These are phyloP conservation scores for Phyllotreta cruciferae DNA, from an alignment of 2,888 invertebrate species.

Conservation along the genomic window DNA sequence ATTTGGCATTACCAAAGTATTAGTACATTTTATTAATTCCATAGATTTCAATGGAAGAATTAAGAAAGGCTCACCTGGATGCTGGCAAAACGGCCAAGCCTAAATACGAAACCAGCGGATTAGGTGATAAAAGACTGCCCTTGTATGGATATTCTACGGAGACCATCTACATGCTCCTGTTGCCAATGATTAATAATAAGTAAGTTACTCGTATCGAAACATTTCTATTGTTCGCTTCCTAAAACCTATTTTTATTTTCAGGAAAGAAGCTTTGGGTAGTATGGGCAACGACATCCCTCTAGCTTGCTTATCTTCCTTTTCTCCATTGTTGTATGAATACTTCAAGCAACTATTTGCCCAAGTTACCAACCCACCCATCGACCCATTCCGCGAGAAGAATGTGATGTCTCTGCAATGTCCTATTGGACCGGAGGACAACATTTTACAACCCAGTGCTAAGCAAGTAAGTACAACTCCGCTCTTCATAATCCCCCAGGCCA, in stretches of 20 bases:
- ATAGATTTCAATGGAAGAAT: constrained; percentile 83
- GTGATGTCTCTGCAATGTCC: constrained; percentile 99
- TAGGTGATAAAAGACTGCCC: constrained; percentile 83
- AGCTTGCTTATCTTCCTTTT: constrained; percentile 94
- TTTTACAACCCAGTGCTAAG: constrained; percentile 85
- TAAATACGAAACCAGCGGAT: constrained; percentile 63
- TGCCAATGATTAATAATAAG: constrained; percentile 93
- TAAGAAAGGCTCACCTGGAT: constrained; percentile 69
- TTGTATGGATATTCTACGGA: constrained; percentile 95
- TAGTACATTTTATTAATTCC: constrained; percentile 20
- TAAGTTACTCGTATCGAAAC: constrained; percentile 42
- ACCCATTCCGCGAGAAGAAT: constrained; percentile 98
- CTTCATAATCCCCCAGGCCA: too few relatives aligned
- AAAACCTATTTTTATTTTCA: constrained; percentile 56
- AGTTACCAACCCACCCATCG: constrained; percentile 99
- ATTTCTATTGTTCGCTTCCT: constrained; percentile 42
- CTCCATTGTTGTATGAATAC: constrained; percentile 95
- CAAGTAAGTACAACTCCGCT: constrained; percentile 70
- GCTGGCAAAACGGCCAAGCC: constrained; percentile 55
- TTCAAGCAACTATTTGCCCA: constrained; percentile 99
- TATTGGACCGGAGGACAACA: constrained; percentile 95
- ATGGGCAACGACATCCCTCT: constrained; percentile 99
- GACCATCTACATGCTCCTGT: constrained; percentile 88
- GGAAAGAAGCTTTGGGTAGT: constrained; percentile 97
- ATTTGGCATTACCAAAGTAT: background rate